Conservation (phyloP, 2,888 invertebrate genomes). For the Osedax fenrisi region DNA sequence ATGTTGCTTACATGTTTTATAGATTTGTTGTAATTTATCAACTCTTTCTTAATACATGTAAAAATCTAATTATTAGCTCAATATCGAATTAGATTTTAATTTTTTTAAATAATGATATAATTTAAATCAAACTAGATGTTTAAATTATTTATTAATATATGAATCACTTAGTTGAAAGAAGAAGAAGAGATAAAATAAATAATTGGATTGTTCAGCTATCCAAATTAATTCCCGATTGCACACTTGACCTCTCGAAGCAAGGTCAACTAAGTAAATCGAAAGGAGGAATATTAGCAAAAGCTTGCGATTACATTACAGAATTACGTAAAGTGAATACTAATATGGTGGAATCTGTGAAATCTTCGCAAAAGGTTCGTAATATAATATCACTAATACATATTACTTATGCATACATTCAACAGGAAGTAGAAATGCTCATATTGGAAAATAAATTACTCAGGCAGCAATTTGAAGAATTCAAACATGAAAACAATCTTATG, state of each 20-base stretch:
- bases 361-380: not conserved
- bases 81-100: no score
- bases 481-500: slow-evolving; percentile 69
- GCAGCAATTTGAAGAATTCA: slow-evolving; percentile 62
- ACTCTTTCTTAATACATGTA: no score
- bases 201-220: slow-evolving; percentile 87
- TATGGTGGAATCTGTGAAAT: slow-evolving; percentile 55
- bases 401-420: no score
- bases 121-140: no score
- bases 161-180: slow-evolving; percentile 70
- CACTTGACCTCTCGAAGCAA: slow-evolving; percentile 54
- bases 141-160: no score
- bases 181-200: slow-evolving; percentile 86
- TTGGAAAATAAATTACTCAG: slow-evolving; percentile 63
- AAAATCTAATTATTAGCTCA: no score
- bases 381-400: no score
- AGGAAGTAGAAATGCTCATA: slow-evolving; percentile 64
- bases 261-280: slow-evolving; percentile 58
- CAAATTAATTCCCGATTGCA: slow-evolving; percentile 71
- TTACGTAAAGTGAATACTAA: slow-evolving; percentile 67
- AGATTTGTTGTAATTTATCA: no score
- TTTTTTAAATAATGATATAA: no score
- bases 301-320: slow-evolving; percentile 82
- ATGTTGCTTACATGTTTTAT: no score
- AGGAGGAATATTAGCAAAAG: slow-evolving; percentile 84